Evolutionary conservation across 2,888 invertebrate genomes (phyloP), one percentile per base, ranked within the genome.

Genomic region (Pecten maximus): DNA sequence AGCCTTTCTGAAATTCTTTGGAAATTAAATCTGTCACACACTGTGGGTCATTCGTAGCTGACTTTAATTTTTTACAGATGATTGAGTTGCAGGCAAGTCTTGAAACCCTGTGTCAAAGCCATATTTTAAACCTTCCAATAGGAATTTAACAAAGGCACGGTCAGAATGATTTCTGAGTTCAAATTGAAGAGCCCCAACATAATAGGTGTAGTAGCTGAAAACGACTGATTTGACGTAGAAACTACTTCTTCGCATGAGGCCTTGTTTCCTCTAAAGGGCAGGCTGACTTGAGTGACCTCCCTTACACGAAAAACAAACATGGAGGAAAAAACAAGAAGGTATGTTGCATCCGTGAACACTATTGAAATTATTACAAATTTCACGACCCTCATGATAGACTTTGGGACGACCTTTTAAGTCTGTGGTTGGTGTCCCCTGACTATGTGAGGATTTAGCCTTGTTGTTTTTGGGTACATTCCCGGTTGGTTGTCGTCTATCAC

Each of bases 21-120:
- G 28, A 0, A 15, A 89, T 44, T 12, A 91, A 35, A 40, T 8
- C 16, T 12, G 35, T 19, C 6, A 91, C 87, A 40, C 87, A 40
- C 2, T 40, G 2, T 16, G 91, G 89, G 54, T 91, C 87, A 23
- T 50, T 23, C 16, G 40, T 87, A 54, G 91, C 91, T 12, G 91
- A 91, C 40, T 89, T 23, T 2, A 89, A 50, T 12, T 91, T 91
- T 89, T 87, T 89, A 60, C 89, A 91, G 60, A 88, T 60, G 23
- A 87, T 60, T 39, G 91, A n/a, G 0, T 44, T 40, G 15, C 40
- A 16, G 87, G 88, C 19, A 91, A 15, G 0, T 19, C 19, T 6
- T 40, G 28, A 40, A 90, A 23, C 12, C 88, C 87, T 2, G 89
- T 91, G 19, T 87, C 40, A 87, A 91, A 91, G 19, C 91, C 90